phyloP scores from a whole-genome alignment of 2,797 vertebrate species.

The Semaprochilodus insignis region DNA sequence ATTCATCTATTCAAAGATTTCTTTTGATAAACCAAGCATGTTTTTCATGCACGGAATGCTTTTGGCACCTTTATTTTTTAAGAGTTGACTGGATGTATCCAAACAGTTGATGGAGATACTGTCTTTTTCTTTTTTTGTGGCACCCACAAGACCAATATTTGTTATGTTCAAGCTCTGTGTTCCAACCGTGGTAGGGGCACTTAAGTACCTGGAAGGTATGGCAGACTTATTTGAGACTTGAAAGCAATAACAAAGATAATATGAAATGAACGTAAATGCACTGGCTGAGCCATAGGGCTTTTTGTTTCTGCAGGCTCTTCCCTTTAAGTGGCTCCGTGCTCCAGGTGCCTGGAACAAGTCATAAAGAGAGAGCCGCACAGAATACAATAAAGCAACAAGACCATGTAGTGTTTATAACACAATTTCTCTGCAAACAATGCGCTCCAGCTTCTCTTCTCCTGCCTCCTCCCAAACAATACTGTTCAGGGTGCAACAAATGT shows the following conservation, averaged over 20 bases:
- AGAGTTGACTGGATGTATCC: no score
- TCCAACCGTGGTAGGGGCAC: not conserved
- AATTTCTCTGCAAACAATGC: constrained; percentile 46
- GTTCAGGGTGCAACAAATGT: constrained; percentile 55
- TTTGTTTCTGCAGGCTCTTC: constrained; percentile 11
- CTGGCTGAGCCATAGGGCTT: not conserved
- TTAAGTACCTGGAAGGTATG: constrained; percentile 18
- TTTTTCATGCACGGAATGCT: no score
- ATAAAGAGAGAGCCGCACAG: constrained; percentile 25
- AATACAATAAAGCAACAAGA: constrained; percentile 49
- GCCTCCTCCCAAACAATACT: constrained; percentile 22
- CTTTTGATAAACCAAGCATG: no score
- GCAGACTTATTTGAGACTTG: not conserved
- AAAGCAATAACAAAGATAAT: constrained; percentile 27
- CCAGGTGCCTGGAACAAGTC: constrained; percentile 22
- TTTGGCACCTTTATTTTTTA: no score
- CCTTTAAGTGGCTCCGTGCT: constrained; percentile 9
- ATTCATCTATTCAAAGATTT: no score
- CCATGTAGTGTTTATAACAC: constrained; percentile 45
- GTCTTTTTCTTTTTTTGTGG: not conserved
- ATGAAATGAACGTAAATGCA: constrained; percentile 18
- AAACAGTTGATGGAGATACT: not conserved
- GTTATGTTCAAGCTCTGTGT: not conserved
- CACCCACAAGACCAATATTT: not conserved
- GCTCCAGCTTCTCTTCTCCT: constrained; percentile 32